phyloP scores from a whole-genome alignment of 1,140 invertebrate species.

The Apocrypta bakeri region DNA sequence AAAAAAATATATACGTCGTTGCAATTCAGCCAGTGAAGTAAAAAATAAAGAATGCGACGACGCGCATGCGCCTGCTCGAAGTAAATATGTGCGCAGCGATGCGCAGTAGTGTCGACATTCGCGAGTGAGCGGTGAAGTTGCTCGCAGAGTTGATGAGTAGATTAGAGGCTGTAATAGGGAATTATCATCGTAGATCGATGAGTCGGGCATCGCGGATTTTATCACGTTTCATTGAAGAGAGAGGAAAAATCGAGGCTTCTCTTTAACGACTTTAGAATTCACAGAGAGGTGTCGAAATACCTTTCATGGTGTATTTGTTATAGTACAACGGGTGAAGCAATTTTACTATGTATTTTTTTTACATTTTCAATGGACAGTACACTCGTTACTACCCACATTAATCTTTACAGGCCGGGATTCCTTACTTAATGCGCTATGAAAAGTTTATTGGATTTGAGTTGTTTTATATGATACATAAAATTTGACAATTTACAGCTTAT shows the following conservation, averaged over 20 bases:
- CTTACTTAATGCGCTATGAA: background rate
- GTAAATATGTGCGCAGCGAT: background rate
- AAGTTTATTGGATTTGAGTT: background rate
- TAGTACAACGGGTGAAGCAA: background rate
- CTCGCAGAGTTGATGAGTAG: background rate
- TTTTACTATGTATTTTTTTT: background rate
- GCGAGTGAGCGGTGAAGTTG: background rate
- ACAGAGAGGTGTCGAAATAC: background rate
- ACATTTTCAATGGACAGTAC: background rate
- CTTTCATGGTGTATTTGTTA: too few relatives aligned
- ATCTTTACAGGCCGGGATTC: background rate
- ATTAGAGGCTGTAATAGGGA: background rate
- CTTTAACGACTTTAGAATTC: too few relatives aligned
- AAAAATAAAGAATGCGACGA: too few relatives aligned
- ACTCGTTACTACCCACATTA: background rate
- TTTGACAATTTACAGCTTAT: background rate
- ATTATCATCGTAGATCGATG: background rate
- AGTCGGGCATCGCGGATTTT: background rate
- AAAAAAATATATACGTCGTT: too few relatives aligned
- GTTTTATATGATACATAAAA: background rate
- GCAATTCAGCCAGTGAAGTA: too few relatives aligned
- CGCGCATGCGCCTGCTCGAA: too few relatives aligned
- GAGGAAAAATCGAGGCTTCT: too few relatives aligned
- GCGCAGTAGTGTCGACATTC: background rate
- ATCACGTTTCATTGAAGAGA: background rate